Percentiles rank a stretch among this genome's conserved stretches.
Conservation (phyloP, 2,113 vertebrate species). For the Agelaius phoeniceus region DNA sequence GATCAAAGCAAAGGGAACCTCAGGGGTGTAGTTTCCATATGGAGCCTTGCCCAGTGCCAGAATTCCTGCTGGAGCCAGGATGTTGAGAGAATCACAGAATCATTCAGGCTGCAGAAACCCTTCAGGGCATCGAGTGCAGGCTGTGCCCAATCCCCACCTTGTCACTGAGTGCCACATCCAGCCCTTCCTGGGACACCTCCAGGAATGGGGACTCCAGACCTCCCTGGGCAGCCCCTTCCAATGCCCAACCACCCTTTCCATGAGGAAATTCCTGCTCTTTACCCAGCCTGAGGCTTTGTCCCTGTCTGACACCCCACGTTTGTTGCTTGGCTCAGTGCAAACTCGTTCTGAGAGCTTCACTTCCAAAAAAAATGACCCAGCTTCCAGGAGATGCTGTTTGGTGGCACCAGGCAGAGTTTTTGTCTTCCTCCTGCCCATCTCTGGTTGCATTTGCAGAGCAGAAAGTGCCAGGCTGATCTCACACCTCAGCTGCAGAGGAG, state of each 20-base stretch:
- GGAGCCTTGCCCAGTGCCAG: not conserved
- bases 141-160: fast-evolving
- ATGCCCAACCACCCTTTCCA: fast-evolving
- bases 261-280: not conserved
- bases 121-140: not conserved
- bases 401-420: not conserved
- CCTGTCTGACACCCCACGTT: not conserved
- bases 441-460: not conserved
- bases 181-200: not conserved
- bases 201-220: not conserved
- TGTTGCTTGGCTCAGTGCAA: not conserved
- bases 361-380: not conserved
- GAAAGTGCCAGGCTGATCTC: not conserved
- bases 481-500: not conserved
- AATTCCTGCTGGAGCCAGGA: not conserved
- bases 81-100: not conserved
- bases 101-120: not conserved
- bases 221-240: not conserved
- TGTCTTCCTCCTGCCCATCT: fast-evolving
- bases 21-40: not conserved
- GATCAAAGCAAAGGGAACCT: not conserved
- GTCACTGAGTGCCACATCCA: not conserved
- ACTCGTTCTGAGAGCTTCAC: not conserved
- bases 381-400: not conserved
- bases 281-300: not conserved